Conservation (phyloP, 2,888 invertebrate genomes). For the Chouioia cunea region DNA sequence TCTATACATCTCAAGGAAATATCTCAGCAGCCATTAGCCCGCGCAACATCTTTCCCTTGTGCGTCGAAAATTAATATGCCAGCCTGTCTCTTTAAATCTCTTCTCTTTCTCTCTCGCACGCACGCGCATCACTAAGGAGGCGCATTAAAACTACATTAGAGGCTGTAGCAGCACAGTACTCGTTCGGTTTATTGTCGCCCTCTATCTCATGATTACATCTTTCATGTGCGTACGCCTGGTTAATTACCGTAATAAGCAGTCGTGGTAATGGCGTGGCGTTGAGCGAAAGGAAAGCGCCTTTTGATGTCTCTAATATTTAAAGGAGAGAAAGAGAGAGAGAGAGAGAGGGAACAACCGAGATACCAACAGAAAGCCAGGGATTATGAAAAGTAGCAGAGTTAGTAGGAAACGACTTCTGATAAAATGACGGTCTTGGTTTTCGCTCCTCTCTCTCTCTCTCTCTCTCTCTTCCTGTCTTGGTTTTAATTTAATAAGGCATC, state of each 20-base stretch:
- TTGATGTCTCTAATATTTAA: conserved; percentile 25
- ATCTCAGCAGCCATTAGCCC: no score
- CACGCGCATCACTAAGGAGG: background rate
- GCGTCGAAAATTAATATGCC: no score
- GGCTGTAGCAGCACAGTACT: conserved; percentile 12
- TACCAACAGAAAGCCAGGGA: conserved; percentile 13
- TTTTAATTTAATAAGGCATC: conserved; percentile 31
- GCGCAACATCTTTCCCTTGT: no score
- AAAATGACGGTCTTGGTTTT: conserved; percentile 1
- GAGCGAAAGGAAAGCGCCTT: conserved; percentile 5
- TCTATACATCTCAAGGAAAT: no score
- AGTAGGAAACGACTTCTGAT: conserved; percentile 9
- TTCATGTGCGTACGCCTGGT: conserved; percentile 16
- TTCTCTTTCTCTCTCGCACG: background rate
- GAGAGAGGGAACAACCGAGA: no score
- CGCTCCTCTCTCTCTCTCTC: no score
- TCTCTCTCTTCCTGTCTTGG: no score
- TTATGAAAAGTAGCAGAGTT: conserved; percentile 36
- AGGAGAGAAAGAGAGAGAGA: background rate
- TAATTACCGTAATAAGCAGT: conserved; percentile 48
- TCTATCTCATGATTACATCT: conserved; percentile 22
- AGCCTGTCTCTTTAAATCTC: background rate
- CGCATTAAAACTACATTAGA: conserved; percentile 46
- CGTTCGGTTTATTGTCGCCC: conserved; percentile 40
- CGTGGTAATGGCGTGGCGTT: conserved; percentile 35